These are phyloP conservation scores for Stomatorhinus ivindoensis DNA, from an alignment of 2,113 vertebrate genomes.

Conservation along the genomic window DNA sequence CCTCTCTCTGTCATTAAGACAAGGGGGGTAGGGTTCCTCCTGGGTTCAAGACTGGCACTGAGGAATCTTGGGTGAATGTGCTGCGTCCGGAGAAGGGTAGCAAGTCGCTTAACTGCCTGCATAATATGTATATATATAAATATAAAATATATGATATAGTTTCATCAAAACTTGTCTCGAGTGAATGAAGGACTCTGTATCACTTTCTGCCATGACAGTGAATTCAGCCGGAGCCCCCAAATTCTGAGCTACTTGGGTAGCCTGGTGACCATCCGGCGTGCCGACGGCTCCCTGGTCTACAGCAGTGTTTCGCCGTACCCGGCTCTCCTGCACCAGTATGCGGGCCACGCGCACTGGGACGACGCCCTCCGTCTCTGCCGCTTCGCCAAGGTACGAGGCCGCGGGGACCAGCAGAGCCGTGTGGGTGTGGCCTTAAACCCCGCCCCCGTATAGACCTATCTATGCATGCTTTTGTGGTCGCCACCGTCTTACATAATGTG, in stretches of 20 bases:
- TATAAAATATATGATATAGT: no score
- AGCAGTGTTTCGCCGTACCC: conserved; percentile 73
- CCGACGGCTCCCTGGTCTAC: conserved; percentile 82
- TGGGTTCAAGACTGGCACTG: background rate
- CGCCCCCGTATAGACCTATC: background rate
- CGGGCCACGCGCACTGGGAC: conserved; percentile 71
- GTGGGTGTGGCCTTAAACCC: background rate
- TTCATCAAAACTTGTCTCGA: background rate
- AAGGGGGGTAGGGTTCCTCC: background rate
- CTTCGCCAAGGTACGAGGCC: conserved; percentile 80
- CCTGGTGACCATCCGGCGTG: conserved; percentile 74
- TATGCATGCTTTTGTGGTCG: background rate
- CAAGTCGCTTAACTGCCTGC: background rate
- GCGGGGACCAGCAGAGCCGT: background rate
- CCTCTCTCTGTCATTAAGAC: background rate
- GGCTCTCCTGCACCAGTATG: conserved; percentile 73
- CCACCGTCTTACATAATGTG: background rate
- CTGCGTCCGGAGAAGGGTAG: background rate
- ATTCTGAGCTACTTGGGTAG: conserved; percentile 78
- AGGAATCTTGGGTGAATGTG: background rate
- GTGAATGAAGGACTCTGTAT: background rate
- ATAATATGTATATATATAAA: no score
- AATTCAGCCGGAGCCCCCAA: conserved; percentile 74
- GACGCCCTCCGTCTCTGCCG: conserved; percentile 81
- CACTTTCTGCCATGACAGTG: conserved; percentile 52